Percentiles rank a stretch among this genome's conserved stretches.
Evolutionary conservation across 2,888 invertebrate species (phyloP).

Genomic region (Lamellibrachia columna): DNA sequence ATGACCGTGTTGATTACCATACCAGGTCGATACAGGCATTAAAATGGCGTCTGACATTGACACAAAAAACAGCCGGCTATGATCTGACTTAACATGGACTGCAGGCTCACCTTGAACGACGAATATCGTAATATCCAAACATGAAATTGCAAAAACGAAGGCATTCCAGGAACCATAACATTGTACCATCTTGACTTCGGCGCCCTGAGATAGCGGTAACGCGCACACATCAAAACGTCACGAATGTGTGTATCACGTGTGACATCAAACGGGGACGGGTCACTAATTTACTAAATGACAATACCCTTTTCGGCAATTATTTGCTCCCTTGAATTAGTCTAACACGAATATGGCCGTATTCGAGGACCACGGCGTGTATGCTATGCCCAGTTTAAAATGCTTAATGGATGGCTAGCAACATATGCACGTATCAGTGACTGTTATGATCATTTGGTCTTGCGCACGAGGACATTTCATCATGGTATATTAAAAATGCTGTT

Average conservation of each 20-base stretch:
- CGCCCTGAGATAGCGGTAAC: neutral
- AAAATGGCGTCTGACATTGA: neutral
- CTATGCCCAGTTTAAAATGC: too few species aligned
- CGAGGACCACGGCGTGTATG: too few species aligned
- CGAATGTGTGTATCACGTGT: neutral
- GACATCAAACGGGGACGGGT: too few species aligned
- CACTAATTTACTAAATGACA: too few species aligned
- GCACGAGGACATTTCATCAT: too few species aligned
- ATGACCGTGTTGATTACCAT: neutral
- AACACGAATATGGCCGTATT: too few species aligned
- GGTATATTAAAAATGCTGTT: too few species aligned
- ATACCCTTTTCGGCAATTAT: too few species aligned
- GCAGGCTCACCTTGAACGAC: neutral
- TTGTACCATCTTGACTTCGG: neutral
- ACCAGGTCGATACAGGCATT: neutral
- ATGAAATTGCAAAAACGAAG: neutral
- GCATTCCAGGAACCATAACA: neutral
- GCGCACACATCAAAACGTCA: neutral
- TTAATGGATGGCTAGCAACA: too few species aligned
- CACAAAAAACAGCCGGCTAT: neutral
- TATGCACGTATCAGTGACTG: too few species aligned
- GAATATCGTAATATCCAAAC: neutral
- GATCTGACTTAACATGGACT: neutral
- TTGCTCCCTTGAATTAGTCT: too few species aligned
- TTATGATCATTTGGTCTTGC: too few species aligned